Evolutionary conservation across 2,888 invertebrate species (phyloP).

Genomic region (Steinernema carpocapsae): DNA sequence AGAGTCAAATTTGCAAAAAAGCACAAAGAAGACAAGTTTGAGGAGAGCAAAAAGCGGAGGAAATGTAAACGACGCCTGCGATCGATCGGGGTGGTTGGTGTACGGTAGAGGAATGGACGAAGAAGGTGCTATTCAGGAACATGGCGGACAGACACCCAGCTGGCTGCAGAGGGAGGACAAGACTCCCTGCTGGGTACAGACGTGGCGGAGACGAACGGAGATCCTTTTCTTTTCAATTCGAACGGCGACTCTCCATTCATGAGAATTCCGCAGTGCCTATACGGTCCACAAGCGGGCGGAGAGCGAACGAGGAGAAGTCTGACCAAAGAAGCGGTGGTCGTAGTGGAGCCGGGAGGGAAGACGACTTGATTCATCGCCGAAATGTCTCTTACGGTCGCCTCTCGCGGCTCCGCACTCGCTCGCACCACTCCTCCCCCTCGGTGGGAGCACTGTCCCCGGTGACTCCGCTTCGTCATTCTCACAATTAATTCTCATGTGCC

Average conservation of each 20-base stretch:
- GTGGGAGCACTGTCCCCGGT: conserved; percentile 33
- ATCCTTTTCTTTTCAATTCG: background rate
- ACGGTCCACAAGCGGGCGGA: background rate
- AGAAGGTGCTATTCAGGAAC: conserved; percentile 24
- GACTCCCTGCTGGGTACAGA: conserved; percentile 24
- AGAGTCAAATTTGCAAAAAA: background rate
- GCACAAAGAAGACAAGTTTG: background rate
- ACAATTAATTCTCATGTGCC: conserved; percentile 35
- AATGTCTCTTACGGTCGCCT: conserved; percentile 6
- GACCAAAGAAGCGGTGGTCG: background rate
- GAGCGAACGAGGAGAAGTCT: conserved; percentile 6
- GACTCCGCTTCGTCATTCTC: conserved; percentile 29
- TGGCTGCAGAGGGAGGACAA: conserved; percentile 15
- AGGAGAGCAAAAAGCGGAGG: background rate
- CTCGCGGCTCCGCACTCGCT: conserved; percentile 14
- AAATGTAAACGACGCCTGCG: background rate
- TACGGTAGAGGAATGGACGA: conserved; percentile 25
- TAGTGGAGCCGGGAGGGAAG: conserved; percentile 15
- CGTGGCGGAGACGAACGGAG: background rate
- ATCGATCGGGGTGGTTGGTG: conserved; percentile 5
- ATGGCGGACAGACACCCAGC: conserved; percentile 27
- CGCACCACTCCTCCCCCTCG: conserved; percentile 28
- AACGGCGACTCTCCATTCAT: background rate
- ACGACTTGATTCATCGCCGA: conserved; percentile 31
- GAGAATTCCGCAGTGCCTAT: background rate